Base-by-base conservation (phyloP, 2,888 invertebrate species). In the Andrena flavipes region DNA sequence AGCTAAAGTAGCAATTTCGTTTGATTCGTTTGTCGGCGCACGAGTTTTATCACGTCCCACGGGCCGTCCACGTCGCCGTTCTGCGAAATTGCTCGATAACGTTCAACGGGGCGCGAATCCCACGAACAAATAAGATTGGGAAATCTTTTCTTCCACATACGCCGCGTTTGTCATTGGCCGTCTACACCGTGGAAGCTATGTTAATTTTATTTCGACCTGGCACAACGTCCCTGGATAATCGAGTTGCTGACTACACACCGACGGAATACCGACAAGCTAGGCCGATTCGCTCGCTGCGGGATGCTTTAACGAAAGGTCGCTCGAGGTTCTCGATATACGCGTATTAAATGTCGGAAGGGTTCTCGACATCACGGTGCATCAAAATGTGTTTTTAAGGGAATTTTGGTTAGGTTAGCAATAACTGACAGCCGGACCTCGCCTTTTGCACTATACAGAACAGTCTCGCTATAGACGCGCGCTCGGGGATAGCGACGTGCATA, bases 61-160 rank as follows among this genome's bases (percentile, higher is more conserved):
- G 23, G 48, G 51, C 35, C 54, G 72, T 20, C 13, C 10, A 10
- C 51, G 48, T 2, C 29, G 49, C 59, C 64, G 79, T 79, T 65
- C 65, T 35, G 64, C 42, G 76, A 70, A 76, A 76, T 79, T 59
- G 64, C 70, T 69, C 68, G 69, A 76, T 69, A 76, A 75, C 49
- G 26, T n/a, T 16, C 64, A n/a, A 49, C 23, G 64, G 20, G 59
- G 49, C 54, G 75, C 35, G 51, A 62, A 62, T 42, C 51, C 29
- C 48, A 26, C 48, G 67, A 49, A 60, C 67, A 74, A 67, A 67
- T 67, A 60, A 56, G 67, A 60, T 67, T 49, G 13, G 13, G 62
- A 20, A 68, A 78, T 75, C 60, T 51, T 51, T 65, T 65, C 35
- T 60, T 26, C 8, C 13, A 6, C n/a, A 10, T 26, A 20, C 23